Percentiles rank a stretch among this genome's conserved stretches.
Conservation (phyloP, 2,888 invertebrate species). For the Eristalis arbustorum region DNA sequence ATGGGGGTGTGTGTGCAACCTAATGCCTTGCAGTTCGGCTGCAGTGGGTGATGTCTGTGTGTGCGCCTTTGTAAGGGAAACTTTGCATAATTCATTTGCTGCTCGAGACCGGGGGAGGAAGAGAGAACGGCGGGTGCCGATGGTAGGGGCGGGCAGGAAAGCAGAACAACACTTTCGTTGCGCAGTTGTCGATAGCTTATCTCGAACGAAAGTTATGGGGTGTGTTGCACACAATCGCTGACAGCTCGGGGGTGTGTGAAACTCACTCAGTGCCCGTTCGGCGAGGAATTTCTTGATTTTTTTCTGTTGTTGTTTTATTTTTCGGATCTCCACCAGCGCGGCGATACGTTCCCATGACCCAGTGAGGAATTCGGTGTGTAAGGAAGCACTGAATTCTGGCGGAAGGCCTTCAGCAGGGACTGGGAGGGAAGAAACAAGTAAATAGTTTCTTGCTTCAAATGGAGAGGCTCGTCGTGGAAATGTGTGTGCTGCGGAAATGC, state of each 20-base stretch:
- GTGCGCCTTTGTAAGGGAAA: constrained; percentile 38
- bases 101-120: not conserved
- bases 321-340: not conserved
- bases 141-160: not conserved
- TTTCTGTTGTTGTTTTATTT: not conserved
- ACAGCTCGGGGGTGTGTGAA: constrained; percentile 60
- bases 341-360: not conserved
- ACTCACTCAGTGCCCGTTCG: constrained; percentile 33
- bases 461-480: too few species aligned
- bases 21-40: constrained; percentile 43
- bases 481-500: too few species aligned
- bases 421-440: too few species aligned
- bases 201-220: constrained; percentile 64
- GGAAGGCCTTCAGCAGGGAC: too few species aligned
- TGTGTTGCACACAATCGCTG: constrained; percentile 66
- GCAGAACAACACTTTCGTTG: constrained; percentile 55
- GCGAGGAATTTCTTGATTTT: not conserved
- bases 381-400: not conserved
- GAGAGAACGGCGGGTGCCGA: not conserved
- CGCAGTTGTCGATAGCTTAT: constrained; percentile 70
- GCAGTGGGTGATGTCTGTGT: constrained; percentile 9
- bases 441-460: too few species aligned
- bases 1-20: constrained; percentile 40
- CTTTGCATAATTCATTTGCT: constrained; percentile 66
- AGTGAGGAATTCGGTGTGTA: not conserved